Evolutionary conservation across 2,888 invertebrate species (phyloP), one percentile per base, ranked within the genome.

Genomic region (Hololepta plana): DNA sequence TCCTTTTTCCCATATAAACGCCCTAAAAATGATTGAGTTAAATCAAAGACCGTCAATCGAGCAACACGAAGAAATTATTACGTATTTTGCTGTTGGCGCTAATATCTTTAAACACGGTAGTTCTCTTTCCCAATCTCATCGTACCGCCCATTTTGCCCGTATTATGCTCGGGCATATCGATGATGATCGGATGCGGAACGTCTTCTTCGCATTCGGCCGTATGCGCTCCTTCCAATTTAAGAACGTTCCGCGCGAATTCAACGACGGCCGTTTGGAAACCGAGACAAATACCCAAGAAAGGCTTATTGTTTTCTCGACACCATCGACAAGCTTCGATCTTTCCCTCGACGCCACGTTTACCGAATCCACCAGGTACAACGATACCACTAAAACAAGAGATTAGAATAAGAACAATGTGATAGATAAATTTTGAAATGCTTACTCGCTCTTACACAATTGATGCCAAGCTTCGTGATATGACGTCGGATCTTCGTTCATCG

Each of bases 111-210:
- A 99, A 81, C 20, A 75, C 57, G 1, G 96, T 96, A 31, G 69
- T 72, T 41, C 95, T 69, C 47, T 77, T 82, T n/a, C 98, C 98
- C 23, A 99, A 60, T 31, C 98, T 62, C 98, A 99, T 98, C 0
- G 98, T 98, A 5, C 95, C 98, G 2, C 98, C 98, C 64, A 88
- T 70, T 38, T 79, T 67, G 1, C 87, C 91, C 0, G 76, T 72
- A 49, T 88, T 87, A 53, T 96, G 91, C 55, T 99, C 98, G 0
- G 96, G 95, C 98, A 99, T 99, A 42, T 98, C 95, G 33, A 98
- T 82, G 3, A 98, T 84, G 19, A 95, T 61, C 15, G 85, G 81
- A 52, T 80, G 58, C 16, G 59, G 57, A 7, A 80, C 73, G 3
- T 72, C 56, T 0, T 75, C 67, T 38, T 76, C 65, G 17, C 85